A percentile compares a stretch with the other conserved stretches of the same genome.
Conservation (phyloP, 2,888 invertebrate species). For the Oligia latruncula region DNA sequence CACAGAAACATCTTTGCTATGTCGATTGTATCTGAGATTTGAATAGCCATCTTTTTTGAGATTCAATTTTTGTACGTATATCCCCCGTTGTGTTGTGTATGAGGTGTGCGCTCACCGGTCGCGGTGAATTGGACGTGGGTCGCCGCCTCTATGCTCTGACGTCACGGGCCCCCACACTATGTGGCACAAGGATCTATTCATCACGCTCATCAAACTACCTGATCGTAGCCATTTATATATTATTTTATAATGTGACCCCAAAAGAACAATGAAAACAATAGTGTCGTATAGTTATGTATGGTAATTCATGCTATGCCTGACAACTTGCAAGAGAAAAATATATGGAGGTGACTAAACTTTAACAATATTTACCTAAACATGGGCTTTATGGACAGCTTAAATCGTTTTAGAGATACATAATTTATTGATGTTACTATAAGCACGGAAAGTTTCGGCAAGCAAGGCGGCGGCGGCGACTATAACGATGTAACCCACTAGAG, state of each 20-base stretch:
- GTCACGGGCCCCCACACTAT: constrained; percentile 54
- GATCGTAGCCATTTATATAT: not conserved
- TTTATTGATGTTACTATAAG: constrained; percentile 10
- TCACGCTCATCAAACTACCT: constrained; percentile 1
- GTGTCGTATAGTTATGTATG: not conserved
- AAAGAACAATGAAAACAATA: constrained; percentile 12
- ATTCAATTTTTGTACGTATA: not conserved
- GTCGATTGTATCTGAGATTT: not conserved
- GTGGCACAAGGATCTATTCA: constrained; percentile 56
- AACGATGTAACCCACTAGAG: not conserved
- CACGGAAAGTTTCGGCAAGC: not conserved
- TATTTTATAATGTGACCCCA: constrained; percentile 3
- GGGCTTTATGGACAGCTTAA: not conserved
- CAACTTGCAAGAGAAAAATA: not conserved
- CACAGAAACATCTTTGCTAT: not conserved
- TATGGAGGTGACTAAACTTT: constrained; percentile 6
- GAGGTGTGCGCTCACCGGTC: not conserved
- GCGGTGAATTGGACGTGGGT: constrained; percentile 10
- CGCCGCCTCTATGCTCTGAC: constrained; percentile 46
- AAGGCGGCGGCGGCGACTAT: not conserved
- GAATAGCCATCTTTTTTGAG: not conserved
- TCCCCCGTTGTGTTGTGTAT: not conserved
- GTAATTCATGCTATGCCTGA: constrained; percentile 9
- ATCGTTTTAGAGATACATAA: constrained; percentile 10
- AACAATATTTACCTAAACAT: not conserved